Evolutionary conservation across 2,113 vertebrate genomes (phyloP), one percentile per base, ranked within the genome.

Genomic region (Origma solitaria): DNA sequence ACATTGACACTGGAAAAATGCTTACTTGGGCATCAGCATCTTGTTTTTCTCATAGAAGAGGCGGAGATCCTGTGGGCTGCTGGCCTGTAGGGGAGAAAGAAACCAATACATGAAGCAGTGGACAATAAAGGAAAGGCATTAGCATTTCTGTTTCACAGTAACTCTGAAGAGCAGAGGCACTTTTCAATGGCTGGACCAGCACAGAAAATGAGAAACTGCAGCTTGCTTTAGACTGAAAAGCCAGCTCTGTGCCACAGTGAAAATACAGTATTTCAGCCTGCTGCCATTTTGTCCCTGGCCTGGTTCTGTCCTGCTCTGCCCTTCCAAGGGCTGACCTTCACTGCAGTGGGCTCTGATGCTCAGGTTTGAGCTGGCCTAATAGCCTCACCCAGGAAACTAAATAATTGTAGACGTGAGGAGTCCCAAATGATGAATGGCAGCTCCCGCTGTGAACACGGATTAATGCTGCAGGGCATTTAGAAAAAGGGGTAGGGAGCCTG

Each of bases 1-100:
- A 88, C 2, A 28, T 33, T 11, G 19, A 71, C 82, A 72, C 45
- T 82, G 65, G 65, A 40, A 82, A 82, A 93, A 86, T 13, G 95
- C 99, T 98, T 96, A 99, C 99, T 97, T 98, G 51, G 99, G 99
- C 90, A 98, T 97, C 82, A 99, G 97, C 50, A 97, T 99, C 97
- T 98, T 98, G 98, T 99, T 99, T 97, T 98, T 99, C 98, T 99
- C 99, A 13, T 99, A 99, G 97, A 99, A 99, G 72, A 99, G 98
- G 28, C 99, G 98, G 44, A 99, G 98, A 90, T 99, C 99, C 94
- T 99, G 99, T 4, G 99, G 99, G 70, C 98, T 99, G 97, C 98
- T 99, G 87, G 99, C 99, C 99, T 99, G 90, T 7, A 27, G 80
- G 62, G 44, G 89, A 93, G 83, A 94, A 77, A 92, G 54, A 91